phyloP scores from a whole-genome alignment of 2,888 invertebrate genomes.

The Epinotia nisella region DNA sequence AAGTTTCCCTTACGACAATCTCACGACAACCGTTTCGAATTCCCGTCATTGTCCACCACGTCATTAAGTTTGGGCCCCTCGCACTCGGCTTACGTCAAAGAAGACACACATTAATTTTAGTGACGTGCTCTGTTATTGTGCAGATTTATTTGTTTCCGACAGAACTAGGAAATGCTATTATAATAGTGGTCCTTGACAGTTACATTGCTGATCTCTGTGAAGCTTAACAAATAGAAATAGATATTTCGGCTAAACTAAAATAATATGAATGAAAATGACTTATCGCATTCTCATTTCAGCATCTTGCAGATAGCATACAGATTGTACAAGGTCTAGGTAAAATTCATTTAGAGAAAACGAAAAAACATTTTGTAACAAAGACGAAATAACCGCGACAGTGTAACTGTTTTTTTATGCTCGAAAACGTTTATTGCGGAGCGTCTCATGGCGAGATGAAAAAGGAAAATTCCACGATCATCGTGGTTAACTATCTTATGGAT shows the following conservation, averaged over 20 bases:
- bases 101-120: slow-evolving; percentile 74
- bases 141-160: slow-evolving; percentile 80
- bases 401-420: background rate
- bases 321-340: too few relatives aligned
- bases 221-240: slow-evolving; percentile 36
- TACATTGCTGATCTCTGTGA: slow-evolving; percentile 58
- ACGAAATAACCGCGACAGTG: background rate
- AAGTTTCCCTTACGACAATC: slow-evolving; percentile 66
- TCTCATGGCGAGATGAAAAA: slow-evolving; percentile 33
- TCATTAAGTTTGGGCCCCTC: slow-evolving; percentile 83
- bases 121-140: slow-evolving; percentile 73
- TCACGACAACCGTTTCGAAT: slow-evolving; percentile 80
- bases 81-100: slow-evolving; percentile 60
- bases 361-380: background rate
- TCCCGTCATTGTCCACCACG: slow-evolving; percentile 81
- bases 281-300: background rate
- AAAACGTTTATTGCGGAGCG: slow-evolving; percentile 13
- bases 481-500: slow-evolving; percentile 58
- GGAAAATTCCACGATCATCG: slow-evolving; percentile 54
- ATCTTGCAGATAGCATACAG: too few relatives aligned
- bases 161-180: slow-evolving; percentile 74
- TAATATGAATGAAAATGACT: too few relatives aligned
- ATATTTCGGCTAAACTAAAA: background rate
- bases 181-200: slow-evolving; percentile 67
- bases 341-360: too few relatives aligned